Evolutionary conservation across 2,113 vertebrate species (phyloP), one percentile per base, ranked within the genome.

Genomic region (Oncorhynchus gorbuscha): DNA sequence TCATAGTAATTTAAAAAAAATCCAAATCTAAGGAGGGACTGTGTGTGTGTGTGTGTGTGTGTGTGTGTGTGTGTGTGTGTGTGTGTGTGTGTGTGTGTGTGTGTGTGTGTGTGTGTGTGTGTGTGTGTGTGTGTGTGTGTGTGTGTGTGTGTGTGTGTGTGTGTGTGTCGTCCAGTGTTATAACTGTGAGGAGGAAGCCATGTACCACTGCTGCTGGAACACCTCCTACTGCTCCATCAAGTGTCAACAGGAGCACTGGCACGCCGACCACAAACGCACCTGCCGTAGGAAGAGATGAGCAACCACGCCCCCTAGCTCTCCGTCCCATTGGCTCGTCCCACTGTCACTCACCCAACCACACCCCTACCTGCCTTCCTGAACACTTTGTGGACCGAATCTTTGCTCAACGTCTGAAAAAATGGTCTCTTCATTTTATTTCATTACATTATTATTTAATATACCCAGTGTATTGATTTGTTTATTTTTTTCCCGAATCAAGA

Each of bases 161-260:
- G 13, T 67, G 1, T 74, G 81, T 75, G 69, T 77, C 79, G 13
- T 4, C 0, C 87, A 99, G 97, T 99, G 98, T 88, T 99, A 99
- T 89, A 99, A 99, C 94, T 99, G 98, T 74, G 98, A 99, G 93
- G 98, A 99, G 87, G 98, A 99, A 92, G 97, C 98, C 89, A 99
- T 99, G 98, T 99, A 99, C 91, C 98, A 99, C 95, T 99, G 98
- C 93, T 99, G 98, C 94, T 99, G 98, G 98, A 99, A 99, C 94
- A 99, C 98, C 0, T 99, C 98, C 7, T 99, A 99, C 94, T 99
- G 98, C 95, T 99, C 98, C 91, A 99, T 99, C 94, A 99, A 99
- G 94, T 99, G 97, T 84, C 98, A 99, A 92, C 98, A 99, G 94
- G 98, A 99, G 91, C 98, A 99, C 90, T 99, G 98, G 98, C 98